Evolutionary conservation across 2,113 vertebrate genomes (phyloP).

Genomic region (Hemiscyllium ocellatum): DNA sequence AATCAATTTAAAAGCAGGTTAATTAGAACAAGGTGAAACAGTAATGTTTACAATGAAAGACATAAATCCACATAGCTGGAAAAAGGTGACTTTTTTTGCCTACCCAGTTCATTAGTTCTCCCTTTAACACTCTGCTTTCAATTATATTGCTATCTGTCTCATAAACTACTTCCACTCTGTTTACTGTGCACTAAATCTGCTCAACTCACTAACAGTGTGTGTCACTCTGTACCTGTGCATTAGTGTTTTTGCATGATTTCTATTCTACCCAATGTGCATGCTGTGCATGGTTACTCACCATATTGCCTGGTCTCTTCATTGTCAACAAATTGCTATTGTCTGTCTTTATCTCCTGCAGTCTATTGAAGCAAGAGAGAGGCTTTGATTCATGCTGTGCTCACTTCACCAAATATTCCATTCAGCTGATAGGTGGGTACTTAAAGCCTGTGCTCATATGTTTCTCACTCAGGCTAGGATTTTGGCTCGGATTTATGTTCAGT

Average conservation of each 20-base stretch:
- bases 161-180: background rate
- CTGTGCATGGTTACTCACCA: background rate
- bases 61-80: background rate
- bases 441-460: background rate
- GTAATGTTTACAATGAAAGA: background rate
- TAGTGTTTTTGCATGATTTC: background rate
- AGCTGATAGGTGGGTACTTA: background rate
- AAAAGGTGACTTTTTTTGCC: background rate
- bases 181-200: background rate
- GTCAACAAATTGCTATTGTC: background rate
- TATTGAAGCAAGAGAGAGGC: background rate
- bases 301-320: background rate
- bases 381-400: background rate
- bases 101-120: background rate
- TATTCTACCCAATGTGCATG: background rate
- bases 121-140: background rate
- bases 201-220: background rate
- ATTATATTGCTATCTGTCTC: background rate
- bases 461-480: background rate
- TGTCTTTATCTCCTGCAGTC: too few species aligned
- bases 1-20: background rate
- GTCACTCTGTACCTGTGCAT: background rate
- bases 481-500: background rate
- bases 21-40: background rate
- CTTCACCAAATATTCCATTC: background rate